phyloP scores from a whole-genome alignment of 2,797 vertebrate species.

The Macropus fuliginosus region DNA sequence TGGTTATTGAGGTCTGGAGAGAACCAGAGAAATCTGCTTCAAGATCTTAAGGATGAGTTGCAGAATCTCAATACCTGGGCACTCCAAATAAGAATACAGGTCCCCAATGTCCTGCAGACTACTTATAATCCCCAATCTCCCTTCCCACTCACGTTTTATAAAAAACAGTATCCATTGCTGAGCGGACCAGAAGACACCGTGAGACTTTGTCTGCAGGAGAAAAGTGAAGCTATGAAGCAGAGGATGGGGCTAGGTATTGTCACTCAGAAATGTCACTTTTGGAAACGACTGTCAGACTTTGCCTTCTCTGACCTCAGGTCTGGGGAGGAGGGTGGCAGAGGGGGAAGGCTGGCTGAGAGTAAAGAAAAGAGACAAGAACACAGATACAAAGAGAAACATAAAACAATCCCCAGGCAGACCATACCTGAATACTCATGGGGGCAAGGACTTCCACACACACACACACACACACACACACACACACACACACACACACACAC shows the following conservation, averaged over 20 bases:
- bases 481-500: no score
- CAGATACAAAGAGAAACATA: not conserved
- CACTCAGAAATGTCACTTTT: not conserved
- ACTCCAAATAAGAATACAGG: not conserved
- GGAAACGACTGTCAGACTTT: not conserved
- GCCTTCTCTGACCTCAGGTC: not conserved
- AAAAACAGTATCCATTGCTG: not conserved
- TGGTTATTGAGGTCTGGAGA: not conserved
- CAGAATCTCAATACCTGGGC: not conserved
- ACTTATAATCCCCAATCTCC: not conserved
- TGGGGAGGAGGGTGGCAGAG: no score
- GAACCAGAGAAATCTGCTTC: not conserved
- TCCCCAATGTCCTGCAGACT: not conserved
- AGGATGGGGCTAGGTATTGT: no score
- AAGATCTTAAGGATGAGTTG: not conserved
- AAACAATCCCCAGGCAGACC: not conserved
- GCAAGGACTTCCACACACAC: not conserved
- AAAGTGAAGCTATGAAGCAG: not conserved
- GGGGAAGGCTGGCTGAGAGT: not conserved
- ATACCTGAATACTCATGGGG: not conserved
- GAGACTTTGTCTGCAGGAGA: not conserved
- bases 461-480: not conserved
- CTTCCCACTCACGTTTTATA: not conserved
- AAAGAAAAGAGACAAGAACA: not conserved
- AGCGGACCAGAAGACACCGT: accelerated